Percentiles rank a stretch among this genome's conserved stretches.
phyloP scores from a whole-genome alignment of 2,888 invertebrate genomes.

The Macaria notata region DNA sequence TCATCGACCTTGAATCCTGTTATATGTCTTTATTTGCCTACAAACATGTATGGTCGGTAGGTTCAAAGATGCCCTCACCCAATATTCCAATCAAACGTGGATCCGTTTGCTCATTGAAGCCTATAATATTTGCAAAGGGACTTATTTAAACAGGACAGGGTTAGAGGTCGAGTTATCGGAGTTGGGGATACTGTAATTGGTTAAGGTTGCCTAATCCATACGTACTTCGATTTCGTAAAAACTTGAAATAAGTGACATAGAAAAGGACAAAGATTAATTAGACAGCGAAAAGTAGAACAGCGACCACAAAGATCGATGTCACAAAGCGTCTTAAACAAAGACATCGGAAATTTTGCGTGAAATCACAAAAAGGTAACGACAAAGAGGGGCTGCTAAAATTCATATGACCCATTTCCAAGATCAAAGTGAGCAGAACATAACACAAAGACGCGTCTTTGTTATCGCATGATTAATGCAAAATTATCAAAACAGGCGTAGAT shows the following conservation, averaged over 20 bases:
- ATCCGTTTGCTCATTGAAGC: slow-evolving; percentile 9
- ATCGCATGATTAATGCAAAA: slow-evolving; percentile 22
- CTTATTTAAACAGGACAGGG: slow-evolving; percentile 9
- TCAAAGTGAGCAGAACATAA: slow-evolving; percentile 21
- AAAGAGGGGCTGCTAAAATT: slow-evolving; percentile 17
- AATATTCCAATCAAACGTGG: slow-evolving; percentile 19
- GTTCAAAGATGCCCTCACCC: slow-evolving; percentile 15
- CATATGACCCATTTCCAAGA: slow-evolving; percentile 23
- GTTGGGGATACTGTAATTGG: no score
- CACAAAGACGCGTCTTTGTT: slow-evolving; percentile 21
- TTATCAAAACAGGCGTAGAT: slow-evolving; percentile 21
- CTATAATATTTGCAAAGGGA: slow-evolving; percentile 21
- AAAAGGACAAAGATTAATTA: no score
- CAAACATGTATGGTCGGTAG: background rate
- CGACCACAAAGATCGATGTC: no score
- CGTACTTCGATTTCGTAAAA: no score
- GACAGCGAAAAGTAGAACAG: no score
- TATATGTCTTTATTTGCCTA: background rate
- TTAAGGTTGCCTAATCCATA: no score
- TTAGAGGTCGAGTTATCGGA: background rate
- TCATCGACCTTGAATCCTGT: no score
- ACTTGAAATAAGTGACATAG: no score
- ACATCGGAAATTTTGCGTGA: slow-evolving; percentile 1
- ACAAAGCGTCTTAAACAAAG: background rate
- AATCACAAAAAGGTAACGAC: slow-evolving; percentile 17